phyloP scores from a whole-genome alignment of 2,888 invertebrate species.

The Megaustenia siamemsis region DNA sequence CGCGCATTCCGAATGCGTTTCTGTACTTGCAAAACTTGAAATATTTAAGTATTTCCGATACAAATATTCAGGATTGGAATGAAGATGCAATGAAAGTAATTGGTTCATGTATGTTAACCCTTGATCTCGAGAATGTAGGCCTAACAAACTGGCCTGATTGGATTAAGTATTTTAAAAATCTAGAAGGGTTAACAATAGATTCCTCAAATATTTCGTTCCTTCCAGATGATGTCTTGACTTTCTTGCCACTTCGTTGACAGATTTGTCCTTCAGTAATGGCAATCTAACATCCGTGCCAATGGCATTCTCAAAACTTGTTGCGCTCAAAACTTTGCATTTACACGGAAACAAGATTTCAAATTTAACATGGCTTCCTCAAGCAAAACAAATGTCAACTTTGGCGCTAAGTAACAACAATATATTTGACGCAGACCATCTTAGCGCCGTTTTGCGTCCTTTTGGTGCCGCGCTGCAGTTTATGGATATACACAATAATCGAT shows the following conservation, averaged over 20 bases:
- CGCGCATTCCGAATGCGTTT: constrained; percentile 4
- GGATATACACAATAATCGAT: neutral
- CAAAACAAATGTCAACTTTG: neutral
- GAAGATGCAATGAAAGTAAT: neutral
- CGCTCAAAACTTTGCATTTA: neutral
- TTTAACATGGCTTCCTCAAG: neutral
- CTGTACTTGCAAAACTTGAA: neutral
- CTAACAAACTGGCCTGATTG: neutral
- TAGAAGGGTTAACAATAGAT: neutral
- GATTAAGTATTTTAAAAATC: neutral
- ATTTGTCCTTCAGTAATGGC: neutral
- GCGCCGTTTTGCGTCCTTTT: neutral
- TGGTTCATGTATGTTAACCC: neutral
- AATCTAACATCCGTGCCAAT: neutral
- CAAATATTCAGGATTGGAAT: constrained; percentile 3
- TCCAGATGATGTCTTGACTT: neutral
- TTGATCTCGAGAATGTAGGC: neutral
- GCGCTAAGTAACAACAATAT: neutral
- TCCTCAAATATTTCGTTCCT: neutral
- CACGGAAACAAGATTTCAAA: neutral
- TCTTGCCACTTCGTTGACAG: neutral
- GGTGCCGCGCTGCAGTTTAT: neutral
- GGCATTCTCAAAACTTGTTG: neutral
- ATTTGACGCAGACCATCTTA: neutral
- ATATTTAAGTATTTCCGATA: neutral